Base-by-base conservation (phyloP, 2,888 invertebrate species). In the Torymus aiolomorphi region DNA sequence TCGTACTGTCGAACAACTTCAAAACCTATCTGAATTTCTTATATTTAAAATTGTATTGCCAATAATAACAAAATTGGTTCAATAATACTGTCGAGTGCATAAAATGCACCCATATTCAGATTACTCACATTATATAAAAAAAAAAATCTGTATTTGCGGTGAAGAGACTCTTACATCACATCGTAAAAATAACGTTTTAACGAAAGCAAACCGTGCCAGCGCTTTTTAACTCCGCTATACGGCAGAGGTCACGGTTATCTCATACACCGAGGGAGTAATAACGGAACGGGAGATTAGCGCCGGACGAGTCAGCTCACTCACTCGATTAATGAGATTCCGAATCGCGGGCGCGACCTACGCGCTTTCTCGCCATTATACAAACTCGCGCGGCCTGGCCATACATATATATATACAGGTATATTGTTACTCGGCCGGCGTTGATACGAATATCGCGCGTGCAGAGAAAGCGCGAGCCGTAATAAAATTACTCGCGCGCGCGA, bases 261-360 rank as follows among this genome's bases (percentile, higher is more conserved):
- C 18, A 66, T 42, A 42, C 8, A 42, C 51, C 4, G 2, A 16
- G 51, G 31, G 18, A 51, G 16, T 18, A 66, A 66, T 66, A 66
- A 51, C 18, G 31, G 51, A 16, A 49, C 11, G 42, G n/a, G 42
- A 59, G 62, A 73, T 73, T 56, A 63, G 62, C 61, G 13, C 52
- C 31, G 18, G 73, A 51, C 51, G n/a, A n/a, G 24, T 71, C 24
- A 51, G 49, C 61, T 62, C 62, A 18, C 11, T 42, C 63, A 65
- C 63, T 56, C 73, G 16, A 63, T 63, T 73, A 73, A 73, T 73
- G 73, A 73, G 52, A 72, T 72, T 72, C 61, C 16, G 24, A 62
- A 72, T 16, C 31, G 14, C 69, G 42, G 20, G 31, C 20, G 24
- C 54, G 16, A 42, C 62, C 62, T 31, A 54, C 73, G 63, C 51